Evolutionary conservation across 2,113 vertebrate genomes (phyloP).

Genomic region (Xenopus borealis): DNA sequence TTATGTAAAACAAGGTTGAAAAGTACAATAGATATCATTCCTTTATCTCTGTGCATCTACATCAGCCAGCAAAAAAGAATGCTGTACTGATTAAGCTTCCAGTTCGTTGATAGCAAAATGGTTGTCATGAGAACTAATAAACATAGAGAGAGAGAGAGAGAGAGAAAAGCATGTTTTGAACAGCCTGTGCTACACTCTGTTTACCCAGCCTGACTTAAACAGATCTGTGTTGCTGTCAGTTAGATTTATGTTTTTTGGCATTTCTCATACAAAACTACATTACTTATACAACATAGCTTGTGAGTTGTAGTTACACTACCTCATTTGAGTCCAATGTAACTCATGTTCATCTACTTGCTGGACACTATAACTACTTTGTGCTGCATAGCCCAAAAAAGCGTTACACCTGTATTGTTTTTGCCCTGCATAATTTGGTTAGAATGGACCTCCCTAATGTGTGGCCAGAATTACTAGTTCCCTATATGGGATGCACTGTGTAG

Average conservation of each 20-base stretch:
- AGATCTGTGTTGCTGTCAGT: constrained; percentile 57
- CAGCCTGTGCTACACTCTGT: constrained; percentile 54
- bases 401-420: too few species aligned
- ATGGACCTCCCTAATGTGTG: too few species aligned
- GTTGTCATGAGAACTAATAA: constrained; percentile 52
- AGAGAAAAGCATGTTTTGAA: constrained; percentile 54
- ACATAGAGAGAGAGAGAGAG: constrained; percentile 51
- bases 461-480: too few species aligned
- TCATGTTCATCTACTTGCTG: too few species aligned
- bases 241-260: constrained; percentile 49
- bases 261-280: constrained; percentile 39
- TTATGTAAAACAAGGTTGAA: constrained; percentile 7
- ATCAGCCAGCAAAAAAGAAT: constrained; percentile 2
- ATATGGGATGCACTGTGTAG: too few species aligned
- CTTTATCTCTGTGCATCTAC: constrained; percentile 9
- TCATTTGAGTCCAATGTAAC: too few species aligned
- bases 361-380: too few species aligned
- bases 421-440: too few species aligned
- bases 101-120: constrained; percentile 61
- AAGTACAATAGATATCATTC: constrained; percentile 13
- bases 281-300: too few species aligned
- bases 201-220: constrained; percentile 54
- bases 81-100: constrained; percentile 53
- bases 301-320: too few species aligned
- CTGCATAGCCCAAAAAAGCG: too few species aligned